These are phyloP conservation scores for Asarcornis scutulata DNA, from an alignment of 2,113 vertebrate genomes.

Conservation along the genomic window DNA sequence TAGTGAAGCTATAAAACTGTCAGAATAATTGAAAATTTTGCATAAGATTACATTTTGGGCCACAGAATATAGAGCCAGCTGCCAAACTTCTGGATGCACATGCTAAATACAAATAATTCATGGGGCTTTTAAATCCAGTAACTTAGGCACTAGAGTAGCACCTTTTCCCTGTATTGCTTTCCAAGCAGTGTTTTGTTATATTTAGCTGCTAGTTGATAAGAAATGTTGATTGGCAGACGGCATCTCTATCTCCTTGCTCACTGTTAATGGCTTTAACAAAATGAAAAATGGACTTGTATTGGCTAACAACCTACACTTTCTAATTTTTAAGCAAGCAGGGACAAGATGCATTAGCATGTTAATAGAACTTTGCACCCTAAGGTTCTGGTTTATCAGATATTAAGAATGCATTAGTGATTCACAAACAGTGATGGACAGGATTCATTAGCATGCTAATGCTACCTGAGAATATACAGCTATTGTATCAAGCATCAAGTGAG, in stretches of 20 bases:
- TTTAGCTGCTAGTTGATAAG: background rate
- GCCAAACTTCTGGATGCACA: background rate
- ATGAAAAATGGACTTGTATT: constrained; percentile 54
- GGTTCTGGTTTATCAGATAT: constrained; percentile 65
- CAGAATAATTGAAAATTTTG: background rate
- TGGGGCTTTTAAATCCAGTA: background rate
- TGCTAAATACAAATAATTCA: background rate
- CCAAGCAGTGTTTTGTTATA: background rate
- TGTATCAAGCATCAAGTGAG: background rate
- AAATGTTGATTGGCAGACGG: constrained; percentile 51
- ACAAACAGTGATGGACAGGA: constrained; percentile 50
- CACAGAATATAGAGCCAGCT: background rate
- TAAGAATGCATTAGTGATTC: constrained; percentile 59
- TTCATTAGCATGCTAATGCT: constrained; percentile 55
- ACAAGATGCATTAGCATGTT: constrained; percentile 70
- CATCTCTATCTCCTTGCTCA: constrained; percentile 24
- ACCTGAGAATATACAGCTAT: constrained; percentile 15
- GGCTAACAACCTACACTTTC: constrained; percentile 15
- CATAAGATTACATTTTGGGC: background rate
- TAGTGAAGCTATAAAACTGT: background rate
- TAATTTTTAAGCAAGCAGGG: constrained; percentile 65
- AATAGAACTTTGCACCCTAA: constrained; percentile 67
- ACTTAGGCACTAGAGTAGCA: background rate
- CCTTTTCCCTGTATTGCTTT: background rate
- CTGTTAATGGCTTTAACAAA: constrained; percentile 47